Conservation (phyloP, 2,888 invertebrate species). For the Athrips mouffetella region DNA sequence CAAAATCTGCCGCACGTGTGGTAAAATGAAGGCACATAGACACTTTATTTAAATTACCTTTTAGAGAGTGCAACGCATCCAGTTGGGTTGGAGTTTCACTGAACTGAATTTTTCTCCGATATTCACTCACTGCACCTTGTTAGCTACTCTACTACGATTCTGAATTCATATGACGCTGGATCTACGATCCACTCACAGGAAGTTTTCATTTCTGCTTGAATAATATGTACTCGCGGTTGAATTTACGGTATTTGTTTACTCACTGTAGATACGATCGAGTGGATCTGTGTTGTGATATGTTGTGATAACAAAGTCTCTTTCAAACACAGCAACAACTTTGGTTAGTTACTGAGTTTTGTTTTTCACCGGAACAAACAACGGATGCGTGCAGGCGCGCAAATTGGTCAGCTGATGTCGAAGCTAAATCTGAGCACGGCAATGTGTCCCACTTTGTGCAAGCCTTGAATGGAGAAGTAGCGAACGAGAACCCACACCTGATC, state of each 20-base stretch:
- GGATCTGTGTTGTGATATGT: background rate
- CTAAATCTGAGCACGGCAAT: conserved; percentile 44
- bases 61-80: conserved; percentile 9
- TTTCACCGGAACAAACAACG: background rate
- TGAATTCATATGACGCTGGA: conserved; percentile 46
- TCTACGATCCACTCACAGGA: conserved; percentile 47
- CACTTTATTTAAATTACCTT: conserved; percentile 15
- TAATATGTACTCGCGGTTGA: conserved; percentile 39
- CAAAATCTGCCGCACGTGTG: background rate
- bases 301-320: background rate
- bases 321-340: too few species aligned
- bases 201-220: conserved; percentile 60
- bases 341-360: too few species aligned
- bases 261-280: conserved; percentile 10
- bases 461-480: conserved; percentile 54
- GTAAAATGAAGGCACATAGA: background rate
- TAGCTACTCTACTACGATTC: conserved; percentile 47
- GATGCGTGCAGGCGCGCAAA: conserved; percentile 16
- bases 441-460: conserved; percentile 60
- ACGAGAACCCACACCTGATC: conserved; percentile 57
- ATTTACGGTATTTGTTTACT: conserved; percentile 35
- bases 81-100: conserved; percentile 10
- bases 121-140: conserved; percentile 24
- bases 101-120: conserved; percentile 16
- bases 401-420: conserved; percentile 38